Base-by-base conservation (phyloP, 2,888 invertebrate genomes). In the Meta bourneti region DNA sequence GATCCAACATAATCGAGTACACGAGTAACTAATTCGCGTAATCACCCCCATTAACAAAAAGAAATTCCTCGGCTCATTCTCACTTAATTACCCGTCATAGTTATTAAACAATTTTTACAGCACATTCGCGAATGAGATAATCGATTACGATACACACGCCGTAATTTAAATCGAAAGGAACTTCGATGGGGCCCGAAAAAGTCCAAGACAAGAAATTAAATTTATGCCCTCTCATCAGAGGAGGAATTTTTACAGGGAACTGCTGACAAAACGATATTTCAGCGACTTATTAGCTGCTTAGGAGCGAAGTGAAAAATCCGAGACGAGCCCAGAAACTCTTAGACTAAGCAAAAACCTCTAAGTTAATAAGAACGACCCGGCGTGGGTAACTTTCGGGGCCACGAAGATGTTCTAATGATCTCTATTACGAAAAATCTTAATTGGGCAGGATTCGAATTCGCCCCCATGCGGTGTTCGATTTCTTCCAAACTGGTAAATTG, bases 391-490 rank as follows among this genome's bases (percentile, higher is more conserved):
- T 75, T 54, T 84, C 72, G 80, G 34, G n/a, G 34, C 79, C 51
- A 20, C 70, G 54, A 71, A 78, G 79, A 88, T 88, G 72, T 78
- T 79, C 89, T 90, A 90, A 90, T 90, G 89, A 90, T 90, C 78
- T 71, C 78, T 90, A 84, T 79, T 84, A 79, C 48, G 72, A 78
- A 90, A 84, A 79, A 90, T 84, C 89, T 90, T 90, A 90, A 90
- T 90, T 90, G 89, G 89, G 72, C 51, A 20, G 54, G 34, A 69
- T 69, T 49, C 74, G 20, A 11, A 74, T 79, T n/a, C 51, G n/a
- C 19, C 49, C 77, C 49, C 84, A 16, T n/a, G 70, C 69, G 78
- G 86, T 80, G 78, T 80, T 87, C 72, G 80, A 72, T 87, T 79
- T 87, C 87, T 79, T 80, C 20, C 34, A 54, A 83, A 83, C 83